Evolutionary conservation across 2,797 vertebrate genomes (phyloP).

Genomic region (Lerista edwardsae): DNA sequence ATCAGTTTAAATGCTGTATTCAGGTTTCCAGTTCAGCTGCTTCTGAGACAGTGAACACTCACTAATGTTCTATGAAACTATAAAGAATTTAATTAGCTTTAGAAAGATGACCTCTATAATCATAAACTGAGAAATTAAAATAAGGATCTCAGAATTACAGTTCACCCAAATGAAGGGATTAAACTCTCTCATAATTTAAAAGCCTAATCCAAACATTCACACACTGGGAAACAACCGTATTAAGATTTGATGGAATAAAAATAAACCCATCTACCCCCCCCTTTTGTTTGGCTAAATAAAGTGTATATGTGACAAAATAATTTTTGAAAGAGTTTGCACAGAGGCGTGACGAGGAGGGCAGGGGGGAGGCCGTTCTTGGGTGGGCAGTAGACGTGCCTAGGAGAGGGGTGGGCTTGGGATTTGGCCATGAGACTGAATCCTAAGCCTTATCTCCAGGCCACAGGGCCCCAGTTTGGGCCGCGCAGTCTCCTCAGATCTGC

Average conservation of each 20-base stretch:
- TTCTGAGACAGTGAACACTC: constrained; percentile 43
- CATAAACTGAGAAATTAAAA: constrained; percentile 36
- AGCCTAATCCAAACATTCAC: constrained; percentile 40
- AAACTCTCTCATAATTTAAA: constrained; percentile 33
- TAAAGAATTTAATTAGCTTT: constrained; percentile 44
- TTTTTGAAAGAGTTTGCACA: too few species aligned
- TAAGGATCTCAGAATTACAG: constrained; percentile 48
- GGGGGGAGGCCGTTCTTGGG: too few species aligned
- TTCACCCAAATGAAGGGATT: constrained; percentile 20
- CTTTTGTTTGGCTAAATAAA: background rate
- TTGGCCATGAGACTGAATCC: too few species aligned
- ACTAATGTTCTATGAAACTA: constrained; percentile 50
- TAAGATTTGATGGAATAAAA: constrained; percentile 6
- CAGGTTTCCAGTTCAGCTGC: constrained; percentile 53
- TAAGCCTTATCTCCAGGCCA: too few species aligned
- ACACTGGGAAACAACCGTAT: background rate
- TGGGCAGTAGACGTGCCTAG: too few species aligned
- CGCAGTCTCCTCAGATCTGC: too few species aligned
- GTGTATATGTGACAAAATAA: background rate
- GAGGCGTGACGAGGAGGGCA: too few species aligned
- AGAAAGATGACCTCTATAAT: constrained; percentile 43
- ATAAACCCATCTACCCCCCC: too few species aligned
- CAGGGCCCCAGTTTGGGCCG: too few species aligned
- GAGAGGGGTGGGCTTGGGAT: too few species aligned
- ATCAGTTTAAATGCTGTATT: constrained; percentile 52